Conservation (phyloP, 2,113 vertebrate genomes). For the Enhydra lutris region DNA sequence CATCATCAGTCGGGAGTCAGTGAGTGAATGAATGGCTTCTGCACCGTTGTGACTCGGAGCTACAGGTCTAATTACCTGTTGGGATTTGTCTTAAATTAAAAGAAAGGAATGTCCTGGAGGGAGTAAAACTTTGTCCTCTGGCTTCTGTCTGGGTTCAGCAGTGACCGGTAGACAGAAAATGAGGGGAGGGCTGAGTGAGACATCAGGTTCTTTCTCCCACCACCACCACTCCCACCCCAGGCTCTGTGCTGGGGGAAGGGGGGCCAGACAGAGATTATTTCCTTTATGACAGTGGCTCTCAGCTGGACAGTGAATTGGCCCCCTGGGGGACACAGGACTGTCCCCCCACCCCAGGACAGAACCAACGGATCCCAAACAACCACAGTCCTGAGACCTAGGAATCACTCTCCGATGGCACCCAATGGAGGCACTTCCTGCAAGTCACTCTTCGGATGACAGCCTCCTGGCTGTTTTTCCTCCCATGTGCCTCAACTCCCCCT, state of each 20-base stretch:
- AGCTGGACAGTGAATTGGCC: not conserved
- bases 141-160: not conserved
- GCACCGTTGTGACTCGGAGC: not conserved
- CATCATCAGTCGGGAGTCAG: accelerated
- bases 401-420: accelerated
- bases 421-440: not conserved
- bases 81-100: conserved; percentile 23
- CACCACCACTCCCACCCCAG: too few relatives aligned
- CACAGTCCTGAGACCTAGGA: not conserved
- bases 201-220: too few relatives aligned
- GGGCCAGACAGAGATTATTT: not conserved
- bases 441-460: not conserved
- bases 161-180: not conserved
- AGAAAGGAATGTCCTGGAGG: not conserved
- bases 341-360: not conserved
- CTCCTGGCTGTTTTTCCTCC: too few relatives aligned
- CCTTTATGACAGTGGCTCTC: not conserved
- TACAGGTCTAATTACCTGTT: not conserved
- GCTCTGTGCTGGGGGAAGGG: not conserved
- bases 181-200: not conserved
- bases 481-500: not conserved
- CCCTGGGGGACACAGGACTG: too few relatives aligned
- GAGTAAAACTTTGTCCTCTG: not conserved
- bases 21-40: not conserved
- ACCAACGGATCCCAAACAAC: not conserved